Evolutionary conservation across 2,113 vertebrate species (phyloP).

Genomic region (Aplodontia rufa): DNA sequence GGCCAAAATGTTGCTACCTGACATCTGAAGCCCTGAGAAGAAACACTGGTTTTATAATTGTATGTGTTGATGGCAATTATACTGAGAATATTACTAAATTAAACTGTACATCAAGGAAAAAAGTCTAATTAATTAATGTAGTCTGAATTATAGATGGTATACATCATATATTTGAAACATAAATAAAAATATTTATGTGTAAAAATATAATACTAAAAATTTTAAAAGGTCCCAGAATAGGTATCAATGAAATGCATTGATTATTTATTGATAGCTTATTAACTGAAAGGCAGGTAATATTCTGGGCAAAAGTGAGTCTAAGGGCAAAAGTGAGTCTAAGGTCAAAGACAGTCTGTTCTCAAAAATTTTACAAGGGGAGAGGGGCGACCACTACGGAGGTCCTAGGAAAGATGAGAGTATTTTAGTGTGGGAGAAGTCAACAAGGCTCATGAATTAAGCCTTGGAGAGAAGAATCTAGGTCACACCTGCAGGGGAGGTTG

Average conservation of each 20-base stretch:
- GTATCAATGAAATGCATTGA: not conserved
- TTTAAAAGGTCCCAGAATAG: not conserved
- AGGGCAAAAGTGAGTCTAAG: not conserved
- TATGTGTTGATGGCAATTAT: not conserved
- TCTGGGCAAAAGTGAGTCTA: not conserved
- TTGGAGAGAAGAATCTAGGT: not conserved
- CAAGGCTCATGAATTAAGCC: not conserved
- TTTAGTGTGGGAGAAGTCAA: fast-evolving
- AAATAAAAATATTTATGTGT: not conserved
- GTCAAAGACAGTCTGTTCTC: not conserved
- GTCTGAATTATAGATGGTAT: not conserved
- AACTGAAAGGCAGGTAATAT: not conserved
- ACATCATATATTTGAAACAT: not conserved
- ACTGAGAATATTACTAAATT: not conserved
- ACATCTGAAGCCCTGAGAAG: not conserved
- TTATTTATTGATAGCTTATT: not conserved
- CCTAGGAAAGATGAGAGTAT: not conserved
- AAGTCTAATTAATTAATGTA: not conserved
- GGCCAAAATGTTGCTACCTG: not conserved
- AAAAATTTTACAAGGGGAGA: not conserved
- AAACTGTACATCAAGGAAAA: not conserved
- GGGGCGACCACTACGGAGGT: not conserved
- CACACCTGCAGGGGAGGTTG: fast-evolving
- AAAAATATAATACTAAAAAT: not conserved
- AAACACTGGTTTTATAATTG: not conserved